Evolutionary conservation across 2,113 vertebrate genomes (phyloP), one percentile per base, ranked within the genome.

Genomic region (Catharus minimus): DNA sequence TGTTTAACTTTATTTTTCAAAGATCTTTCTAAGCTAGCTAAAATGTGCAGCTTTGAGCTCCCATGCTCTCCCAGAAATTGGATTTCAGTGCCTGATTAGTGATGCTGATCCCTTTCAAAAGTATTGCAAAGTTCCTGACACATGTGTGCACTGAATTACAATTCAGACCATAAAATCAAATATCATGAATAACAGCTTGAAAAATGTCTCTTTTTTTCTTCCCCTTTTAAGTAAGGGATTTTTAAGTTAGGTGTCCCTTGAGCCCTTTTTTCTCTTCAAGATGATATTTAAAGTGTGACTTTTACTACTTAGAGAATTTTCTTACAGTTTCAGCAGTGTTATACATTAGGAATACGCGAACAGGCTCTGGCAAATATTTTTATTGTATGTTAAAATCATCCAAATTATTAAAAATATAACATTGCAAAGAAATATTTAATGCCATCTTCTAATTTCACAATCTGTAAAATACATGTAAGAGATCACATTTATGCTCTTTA

Each of bases 1-100:
- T 85, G 47, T 90, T 95, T 92, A 93, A 93, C 67, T 95, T 95
- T 52, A 67, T 89, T 95, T 95, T 95, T 95, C 68, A 53, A 79
- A 96, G 52, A 67, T 91, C 86, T 87, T 94, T 92, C 78, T 75
- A 89, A 89, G 71, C 52, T 33, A 82, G 47, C 52, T 87, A 69
- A 79, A 85, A 71, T 38, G 56, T 87, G 64, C 36, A 55, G 27
- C 78, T 91, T 85, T 94, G 64, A 88, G 84, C 52, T 85, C 52
- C 30, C 13, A 73, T 26, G 85, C 93, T 92, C 72, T 82, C 39
- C 58, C 55, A 87, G 81, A 95, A 94, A 93, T 87, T 89, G 74
- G 47, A 85, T 94, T 93, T 92, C 50, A 36, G 81, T 87, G 84
- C 56, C 86, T 89, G 74, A 90, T 92, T 87, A 92, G 78, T 33